Base-by-base conservation (phyloP, 2,113 vertebrate genomes). In the Eolophus roseicapilla region DNA sequence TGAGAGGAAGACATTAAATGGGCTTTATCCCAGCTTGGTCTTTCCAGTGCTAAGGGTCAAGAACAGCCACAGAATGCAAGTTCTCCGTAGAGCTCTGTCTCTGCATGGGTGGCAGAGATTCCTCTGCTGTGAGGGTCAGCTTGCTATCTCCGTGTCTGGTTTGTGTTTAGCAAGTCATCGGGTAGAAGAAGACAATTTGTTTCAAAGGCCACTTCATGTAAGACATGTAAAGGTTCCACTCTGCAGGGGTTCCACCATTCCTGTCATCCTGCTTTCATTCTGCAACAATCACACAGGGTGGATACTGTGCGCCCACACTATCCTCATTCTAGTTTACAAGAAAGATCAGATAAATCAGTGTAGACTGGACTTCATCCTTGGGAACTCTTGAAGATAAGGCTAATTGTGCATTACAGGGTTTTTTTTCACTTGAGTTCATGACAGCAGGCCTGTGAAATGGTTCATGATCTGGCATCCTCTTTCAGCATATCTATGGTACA, bases 321-420 rank as follows among this genome's bases (percentile, higher is more conserved):
- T 89, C 43, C 64, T 71, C 77, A 24, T 52, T 84, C 76, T 71
- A 69, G 37, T 57, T 94, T 67, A 67, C 67, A 84, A 39, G 73
- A 81, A 89, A 79, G 77, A 95, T 94, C 91, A 91, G 85, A 93
- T 95, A 96, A 93, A 83, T 90, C 89, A 94, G 50, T 31, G 41
- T 47, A 94, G 74, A 82, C 82, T 75, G 81, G 82, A 78, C 69
- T 81, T 94, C 73, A 87, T 96, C 90, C 88, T 75, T 89, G 71
- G 74, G 68, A 95, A 68, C 43, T 81, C 77, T 94, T 80, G 91
- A 89, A 96, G 92, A 95, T 96, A 96, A 96, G 73, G 63, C 35
- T 93, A 96, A 95, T 92, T 95, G 86, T 67, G 57, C 81, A 41
- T 73, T 84, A 59, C 3, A 4, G 18, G 1, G 0, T 37, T 64